These are phyloP conservation scores for Eilema depressum DNA, from an alignment of 2,888 invertebrate species.

Conservation along the genomic window DNA sequence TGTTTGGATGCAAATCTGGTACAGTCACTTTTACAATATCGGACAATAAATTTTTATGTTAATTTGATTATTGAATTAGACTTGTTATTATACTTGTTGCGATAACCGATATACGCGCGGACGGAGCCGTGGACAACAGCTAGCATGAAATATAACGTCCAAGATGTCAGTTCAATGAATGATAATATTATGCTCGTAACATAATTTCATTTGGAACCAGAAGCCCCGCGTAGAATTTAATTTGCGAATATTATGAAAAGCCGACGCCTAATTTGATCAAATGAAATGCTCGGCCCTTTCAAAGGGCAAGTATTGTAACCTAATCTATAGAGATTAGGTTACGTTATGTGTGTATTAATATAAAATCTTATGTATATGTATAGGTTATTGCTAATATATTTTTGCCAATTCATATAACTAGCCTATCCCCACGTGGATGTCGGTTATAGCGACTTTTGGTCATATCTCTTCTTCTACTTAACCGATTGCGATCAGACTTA, in stretches of 20 bases:
- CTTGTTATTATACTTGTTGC: too few species aligned
- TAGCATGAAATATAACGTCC: neutral
- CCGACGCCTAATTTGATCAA: neutral
- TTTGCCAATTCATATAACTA: too few species aligned
- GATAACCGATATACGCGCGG: too few species aligned
- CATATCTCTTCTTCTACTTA: too few species aligned
- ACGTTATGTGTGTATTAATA: neutral
- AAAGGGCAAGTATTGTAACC: neutral
- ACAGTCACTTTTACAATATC: conserved; percentile 21
- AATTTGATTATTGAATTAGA: conserved; percentile 21
- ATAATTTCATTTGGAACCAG: conserved; percentile 1
- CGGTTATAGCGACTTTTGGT: too few species aligned
- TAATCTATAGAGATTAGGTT: neutral
- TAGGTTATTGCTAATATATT: too few species aligned
- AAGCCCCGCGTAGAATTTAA: conserved; percentile 11
- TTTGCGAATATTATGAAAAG: conserved; percentile 3
- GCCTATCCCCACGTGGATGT: too few species aligned
- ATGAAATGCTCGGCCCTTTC: conserved; percentile 2
- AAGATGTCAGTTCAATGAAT: neutral
- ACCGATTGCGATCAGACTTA: too few species aligned
- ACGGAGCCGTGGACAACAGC: too few species aligned
- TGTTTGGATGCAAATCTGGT: conserved; percentile 45
- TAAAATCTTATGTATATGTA: neutral
- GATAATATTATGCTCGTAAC: neutral
- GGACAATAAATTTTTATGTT: conserved; percentile 28